These are phyloP conservation scores for Cerceris rybyensis DNA, from an alignment of 2,888 invertebrate species.

Conservation along the genomic window DNA sequence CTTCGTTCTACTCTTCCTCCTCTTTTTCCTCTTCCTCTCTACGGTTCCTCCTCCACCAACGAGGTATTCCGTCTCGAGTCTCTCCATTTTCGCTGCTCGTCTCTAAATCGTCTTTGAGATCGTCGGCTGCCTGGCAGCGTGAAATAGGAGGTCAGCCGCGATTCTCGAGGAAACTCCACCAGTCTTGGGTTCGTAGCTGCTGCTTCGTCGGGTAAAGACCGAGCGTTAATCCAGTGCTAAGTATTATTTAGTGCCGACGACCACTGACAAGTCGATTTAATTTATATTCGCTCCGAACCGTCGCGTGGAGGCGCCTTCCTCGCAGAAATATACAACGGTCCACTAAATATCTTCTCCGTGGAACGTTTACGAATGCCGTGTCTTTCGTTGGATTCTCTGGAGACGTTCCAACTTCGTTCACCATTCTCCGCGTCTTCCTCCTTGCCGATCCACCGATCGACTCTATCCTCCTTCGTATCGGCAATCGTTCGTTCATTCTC, in stretches of 20 bases:
- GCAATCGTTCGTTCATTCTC: too few species aligned
- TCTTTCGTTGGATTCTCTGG: slow-evolving; percentile 61
- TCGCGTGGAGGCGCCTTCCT: slow-evolving; percentile 44
- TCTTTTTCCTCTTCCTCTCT: neutral
- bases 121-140: slow-evolving; percentile 34
- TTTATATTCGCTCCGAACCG: slow-evolving; percentile 66
- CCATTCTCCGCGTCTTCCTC: neutral
- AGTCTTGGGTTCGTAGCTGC: slow-evolving; percentile 26
- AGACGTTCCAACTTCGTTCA: slow-evolving; percentile 69
- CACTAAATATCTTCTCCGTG: slow-evolving; percentile 65
- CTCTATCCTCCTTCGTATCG: too few species aligned
- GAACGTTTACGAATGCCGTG: slow-evolving; percentile 69
- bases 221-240: slow-evolving; percentile 71
- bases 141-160: slow-evolving; percentile 56
- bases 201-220: slow-evolving; percentile 55
- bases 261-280: slow-evolving; percentile 74
- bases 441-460: slow-evolving; percentile 1
- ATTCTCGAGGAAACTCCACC: slow-evolving; percentile 31
- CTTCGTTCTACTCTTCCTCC: neutral
- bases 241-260: slow-evolving; percentile 73
- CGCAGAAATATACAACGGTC: slow-evolving; percentile 64
- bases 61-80: neutral
- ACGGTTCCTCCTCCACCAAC: slow-evolving; percentile 5
- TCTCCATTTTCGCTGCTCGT: neutral
- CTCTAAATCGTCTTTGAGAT: slow-evolving; percentile 36